phyloP scores from a whole-genome alignment of 2,888 invertebrate genomes.

The Drosophila sordidula region DNA sequence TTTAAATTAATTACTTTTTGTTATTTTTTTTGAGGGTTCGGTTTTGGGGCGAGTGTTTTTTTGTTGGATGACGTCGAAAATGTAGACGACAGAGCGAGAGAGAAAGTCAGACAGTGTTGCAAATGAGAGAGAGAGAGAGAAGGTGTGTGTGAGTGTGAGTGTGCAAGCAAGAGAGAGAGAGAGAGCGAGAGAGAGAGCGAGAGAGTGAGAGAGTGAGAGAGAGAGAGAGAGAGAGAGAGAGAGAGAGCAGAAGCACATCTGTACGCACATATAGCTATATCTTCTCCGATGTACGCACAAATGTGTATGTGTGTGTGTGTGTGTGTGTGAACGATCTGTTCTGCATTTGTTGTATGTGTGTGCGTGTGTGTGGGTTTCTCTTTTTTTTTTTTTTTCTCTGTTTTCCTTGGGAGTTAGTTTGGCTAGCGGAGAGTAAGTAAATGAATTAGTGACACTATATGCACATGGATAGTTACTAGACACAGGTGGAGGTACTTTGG shows the following conservation, averaged over 20 bases:
- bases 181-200: no score
- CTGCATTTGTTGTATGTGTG: slow-evolving; percentile 10
- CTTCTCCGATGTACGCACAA: background rate
- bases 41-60: slow-evolving; percentile 29
- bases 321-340: slow-evolving; percentile 27
- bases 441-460: background rate
- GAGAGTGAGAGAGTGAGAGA: background rate
- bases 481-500: slow-evolving; percentile 1
- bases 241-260: background rate
- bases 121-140: slow-evolving; percentile 3
- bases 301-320: slow-evolving; percentile 12
- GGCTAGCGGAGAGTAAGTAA: slow-evolving; percentile 9
- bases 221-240: background rate
- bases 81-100: slow-evolving; percentile 28
- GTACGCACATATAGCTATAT: background rate
- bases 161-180: no score
- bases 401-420: background rate
- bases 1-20: slow-evolving; percentile 19
- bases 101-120: slow-evolving; percentile 14
- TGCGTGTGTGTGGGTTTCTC: slow-evolving; percentile 13
- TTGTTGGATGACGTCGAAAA: slow-evolving; percentile 37
- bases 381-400: slow-evolving; percentile 12
- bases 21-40: slow-evolving; percentile 23
- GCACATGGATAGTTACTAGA: slow-evolving; percentile 34
- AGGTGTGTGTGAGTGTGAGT: slow-evolving; percentile 13